A percentile compares a stretch with the other conserved stretches of the same genome.
Evolutionary conservation across 2,888 invertebrate species (phyloP).

Genomic region (Dolomedes plantarius): DNA sequence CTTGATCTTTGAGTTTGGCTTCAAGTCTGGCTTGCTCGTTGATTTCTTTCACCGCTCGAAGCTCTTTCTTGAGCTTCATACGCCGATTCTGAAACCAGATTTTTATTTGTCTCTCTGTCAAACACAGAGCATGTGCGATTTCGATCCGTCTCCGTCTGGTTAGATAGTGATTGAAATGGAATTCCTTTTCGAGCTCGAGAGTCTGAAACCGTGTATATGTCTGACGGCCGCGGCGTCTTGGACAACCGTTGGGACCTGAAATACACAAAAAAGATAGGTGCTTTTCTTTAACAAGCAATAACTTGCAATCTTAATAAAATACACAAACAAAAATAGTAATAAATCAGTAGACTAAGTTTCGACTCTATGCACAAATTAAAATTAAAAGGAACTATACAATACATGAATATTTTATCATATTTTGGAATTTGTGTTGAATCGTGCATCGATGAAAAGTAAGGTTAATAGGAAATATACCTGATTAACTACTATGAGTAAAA

Average conservation of each 20-base stretch:
- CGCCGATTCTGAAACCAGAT: conserved; percentile 94
- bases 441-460: too few species aligned
- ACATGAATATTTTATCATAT: too few species aligned
- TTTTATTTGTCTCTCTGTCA: conserved; percentile 97
- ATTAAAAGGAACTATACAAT: too few species aligned
- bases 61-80: conserved; percentile 97
- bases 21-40: conserved; percentile 71
- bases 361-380: too few species aligned
- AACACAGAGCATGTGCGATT: conserved; percentile 95
- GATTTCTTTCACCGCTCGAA: conserved; percentile 90
- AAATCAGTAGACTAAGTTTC: too few species aligned
- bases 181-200: conserved; percentile 97
- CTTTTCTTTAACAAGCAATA: too few species aligned
- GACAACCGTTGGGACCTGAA: conserved; percentile 95
- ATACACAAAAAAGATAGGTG: background rate
- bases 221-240: conserved; percentile 94
- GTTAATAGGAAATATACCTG: too few species aligned
- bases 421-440: too few species aligned
- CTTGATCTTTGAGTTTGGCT: conserved; percentile 71
- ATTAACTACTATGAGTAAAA: too few species aligned
- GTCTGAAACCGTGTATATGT: conserved; percentile 99
- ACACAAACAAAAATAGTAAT: too few species aligned
- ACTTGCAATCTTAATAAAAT: too few species aligned
- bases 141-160: conserved; percentile 97
- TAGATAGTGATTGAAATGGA: conserved; percentile 97